Conservation (phyloP, 1,140 invertebrate species). For the Hyposmocoma kahamanoa region DNA sequence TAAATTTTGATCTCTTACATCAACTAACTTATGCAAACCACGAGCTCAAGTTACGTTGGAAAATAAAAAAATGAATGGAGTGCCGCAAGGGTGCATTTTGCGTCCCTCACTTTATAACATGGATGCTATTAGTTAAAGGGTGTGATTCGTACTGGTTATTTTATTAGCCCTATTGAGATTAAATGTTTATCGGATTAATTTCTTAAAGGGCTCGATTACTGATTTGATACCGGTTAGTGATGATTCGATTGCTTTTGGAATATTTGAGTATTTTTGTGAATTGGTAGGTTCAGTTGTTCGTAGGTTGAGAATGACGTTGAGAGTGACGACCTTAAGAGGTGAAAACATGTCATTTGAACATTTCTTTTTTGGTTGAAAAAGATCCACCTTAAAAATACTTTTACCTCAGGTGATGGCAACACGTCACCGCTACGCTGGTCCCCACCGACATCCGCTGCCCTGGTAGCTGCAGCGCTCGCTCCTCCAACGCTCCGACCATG, state of each 20-base stretch:
- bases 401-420: conserved; percentile 39
- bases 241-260: no score
- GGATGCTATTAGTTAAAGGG: conserved; percentile 52
- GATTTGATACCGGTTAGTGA: no score
- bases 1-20: background rate
- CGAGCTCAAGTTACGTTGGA: conserved; percentile 19
- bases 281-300: no score
- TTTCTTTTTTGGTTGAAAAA: no score
- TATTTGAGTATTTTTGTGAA: no score
- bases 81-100: conserved; percentile 10
- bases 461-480: conserved; percentile 52
- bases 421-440: conserved; percentile 56
- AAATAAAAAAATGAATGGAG: background rate
- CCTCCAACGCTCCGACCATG: conserved; percentile 55
- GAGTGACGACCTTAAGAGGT: no score
- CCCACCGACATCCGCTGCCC: conserved; percentile 50
- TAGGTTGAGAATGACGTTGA: no score
- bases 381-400: no score
- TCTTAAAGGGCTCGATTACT: background rate
- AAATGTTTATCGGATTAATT: conserved; percentile 35
- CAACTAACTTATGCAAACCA: conserved; percentile 8
- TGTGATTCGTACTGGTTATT: conserved; percentile 55
- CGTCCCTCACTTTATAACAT: conserved; percentile 28
- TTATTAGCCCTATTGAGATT: conserved; percentile 57
- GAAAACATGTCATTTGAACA: no score